Conservation (phyloP, 2,113 vertebrate genomes). For the Sprattus sprattus region DNA sequence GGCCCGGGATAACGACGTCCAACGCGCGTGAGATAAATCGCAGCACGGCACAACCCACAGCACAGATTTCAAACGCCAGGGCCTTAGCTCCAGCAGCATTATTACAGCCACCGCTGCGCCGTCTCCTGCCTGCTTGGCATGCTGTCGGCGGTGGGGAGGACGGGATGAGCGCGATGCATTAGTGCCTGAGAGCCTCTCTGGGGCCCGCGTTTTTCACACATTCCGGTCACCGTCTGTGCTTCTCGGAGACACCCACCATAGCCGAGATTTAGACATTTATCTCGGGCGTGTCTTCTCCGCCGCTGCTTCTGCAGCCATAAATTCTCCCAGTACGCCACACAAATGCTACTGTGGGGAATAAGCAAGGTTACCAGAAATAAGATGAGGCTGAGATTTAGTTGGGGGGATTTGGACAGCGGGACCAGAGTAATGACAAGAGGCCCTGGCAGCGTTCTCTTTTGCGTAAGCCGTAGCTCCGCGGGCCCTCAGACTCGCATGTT, state of each 20-base stretch:
- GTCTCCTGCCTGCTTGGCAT: constrained; percentile 65
- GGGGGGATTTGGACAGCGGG: constrained; percentile 50
- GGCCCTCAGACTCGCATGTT: background rate
- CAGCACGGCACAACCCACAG: constrained; percentile 38
- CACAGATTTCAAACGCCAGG: constrained; percentile 49
- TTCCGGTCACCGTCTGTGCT: constrained; percentile 66
- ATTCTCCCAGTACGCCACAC: constrained; percentile 72
- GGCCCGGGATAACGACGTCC: constrained; percentile 61
- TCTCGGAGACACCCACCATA: constrained; percentile 74
- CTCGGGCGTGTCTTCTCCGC: constrained; percentile 64
- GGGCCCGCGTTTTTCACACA: constrained; percentile 61
- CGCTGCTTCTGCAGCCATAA: constrained; percentile 67
- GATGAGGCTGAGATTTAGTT: constrained; percentile 70
- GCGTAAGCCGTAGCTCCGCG: constrained; percentile 6
- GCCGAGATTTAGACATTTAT: constrained; percentile 75
- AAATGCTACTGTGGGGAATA: constrained; percentile 77
- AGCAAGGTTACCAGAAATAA: constrained; percentile 72
- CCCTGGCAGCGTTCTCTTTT: constrained; percentile 36
- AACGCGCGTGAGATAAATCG: constrained; percentile 60
- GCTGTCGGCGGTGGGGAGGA: constrained; percentile 53
- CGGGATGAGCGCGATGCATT: constrained; percentile 45
- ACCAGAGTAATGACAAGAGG: constrained; percentile 50
- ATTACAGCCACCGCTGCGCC: constrained; percentile 61
- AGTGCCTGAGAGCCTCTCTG: constrained; percentile 64
- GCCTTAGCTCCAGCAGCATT: constrained; percentile 52